phyloP scores from a whole-genome alignment of 1,140 invertebrate genomes.

The Bombus balteatus region DNA sequence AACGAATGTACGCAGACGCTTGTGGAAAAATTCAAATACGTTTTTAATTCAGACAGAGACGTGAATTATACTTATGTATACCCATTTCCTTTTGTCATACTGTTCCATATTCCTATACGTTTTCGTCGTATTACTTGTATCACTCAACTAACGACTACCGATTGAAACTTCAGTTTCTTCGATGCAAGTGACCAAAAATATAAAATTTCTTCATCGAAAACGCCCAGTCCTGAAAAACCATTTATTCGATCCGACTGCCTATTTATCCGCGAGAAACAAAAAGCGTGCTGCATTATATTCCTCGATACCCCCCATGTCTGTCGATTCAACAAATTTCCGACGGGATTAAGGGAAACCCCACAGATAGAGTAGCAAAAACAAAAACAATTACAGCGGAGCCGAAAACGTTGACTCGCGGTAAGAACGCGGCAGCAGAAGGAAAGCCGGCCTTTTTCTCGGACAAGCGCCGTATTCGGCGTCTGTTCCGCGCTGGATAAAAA shows the following conservation, averaged over 20 bases:
- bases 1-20: background rate
- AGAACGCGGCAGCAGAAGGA: conserved; percentile 39
- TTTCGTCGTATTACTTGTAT: too few relatives aligned
- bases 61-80: too few relatives aligned
- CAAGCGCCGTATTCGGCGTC: conserved; percentile 41
- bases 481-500: conserved; percentile 12
- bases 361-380: background rate
- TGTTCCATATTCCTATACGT: too few relatives aligned
- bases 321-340: conserved; percentile 43
- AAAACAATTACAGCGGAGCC: conserved; percentile 28
- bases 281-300: background rate
- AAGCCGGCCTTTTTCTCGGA: conserved; percentile 29
- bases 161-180: too few relatives aligned
- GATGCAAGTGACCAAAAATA: background rate
- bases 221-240: background rate
- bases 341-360: conserved; percentile 39
- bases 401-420: conserved; percentile 22
- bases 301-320: background rate
- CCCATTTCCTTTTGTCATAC: too few relatives aligned
- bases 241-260: too few relatives aligned
- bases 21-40: too few relatives aligned
- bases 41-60: too few relatives aligned
- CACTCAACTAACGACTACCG: too few relatives aligned
- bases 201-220: conserved; percentile 4
- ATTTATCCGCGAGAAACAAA: background rate